Evolutionary conservation across 2,113 vertebrate genomes (phyloP).

Genomic region (Girardinichthys multiradiatus): DNA sequence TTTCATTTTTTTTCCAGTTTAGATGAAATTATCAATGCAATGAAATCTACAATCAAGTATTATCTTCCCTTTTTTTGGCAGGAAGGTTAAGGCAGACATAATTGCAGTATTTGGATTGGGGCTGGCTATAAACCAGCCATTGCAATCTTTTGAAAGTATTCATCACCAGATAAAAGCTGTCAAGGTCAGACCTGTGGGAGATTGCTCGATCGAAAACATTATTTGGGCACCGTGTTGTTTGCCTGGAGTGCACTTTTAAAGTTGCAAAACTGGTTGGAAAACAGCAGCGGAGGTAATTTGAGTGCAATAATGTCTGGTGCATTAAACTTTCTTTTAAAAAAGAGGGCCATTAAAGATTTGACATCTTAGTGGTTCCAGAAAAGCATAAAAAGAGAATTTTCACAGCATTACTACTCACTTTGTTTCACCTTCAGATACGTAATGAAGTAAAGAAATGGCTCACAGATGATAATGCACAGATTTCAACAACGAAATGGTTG

Average conservation of each 20-base stretch:
- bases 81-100: slow-evolving; percentile 36
- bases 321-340: slow-evolving; percentile 39
- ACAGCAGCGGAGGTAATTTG: slow-evolving; percentile 7
- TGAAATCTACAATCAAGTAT: slow-evolving; percentile 56
- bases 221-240: slow-evolving; percentile 41
- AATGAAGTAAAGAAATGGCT: slow-evolving; percentile 4
- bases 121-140: slow-evolving; percentile 22
- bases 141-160: slow-evolving; percentile 70
- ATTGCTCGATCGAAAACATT: slow-evolving; percentile 57
- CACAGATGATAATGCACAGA: neutral
- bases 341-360: slow-evolving; percentile 18
- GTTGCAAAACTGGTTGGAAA: slow-evolving; percentile 20
- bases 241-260: slow-evolving; percentile 54
- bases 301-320: slow-evolving; percentile 30
- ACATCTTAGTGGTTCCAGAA: slow-evolving; percentile 13
- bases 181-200: slow-evolving; percentile 70
- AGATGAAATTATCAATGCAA: slow-evolving; percentile 43
- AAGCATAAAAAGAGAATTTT: slow-evolving; percentile 7
- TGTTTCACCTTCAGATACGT: slow-evolving; percentile 2
- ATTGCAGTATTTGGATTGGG: slow-evolving; percentile 24
- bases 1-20: neutral
- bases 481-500: neutral
- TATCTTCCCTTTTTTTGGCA: slow-evolving; percentile 18
- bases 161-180: slow-evolving; percentile 71
- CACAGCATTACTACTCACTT: slow-evolving; percentile 1